These are phyloP conservation scores for Kryptolebias ocellatus DNA, from an alignment of 2,797 vertebrate genomes.

Conservation along the genomic window DNA sequence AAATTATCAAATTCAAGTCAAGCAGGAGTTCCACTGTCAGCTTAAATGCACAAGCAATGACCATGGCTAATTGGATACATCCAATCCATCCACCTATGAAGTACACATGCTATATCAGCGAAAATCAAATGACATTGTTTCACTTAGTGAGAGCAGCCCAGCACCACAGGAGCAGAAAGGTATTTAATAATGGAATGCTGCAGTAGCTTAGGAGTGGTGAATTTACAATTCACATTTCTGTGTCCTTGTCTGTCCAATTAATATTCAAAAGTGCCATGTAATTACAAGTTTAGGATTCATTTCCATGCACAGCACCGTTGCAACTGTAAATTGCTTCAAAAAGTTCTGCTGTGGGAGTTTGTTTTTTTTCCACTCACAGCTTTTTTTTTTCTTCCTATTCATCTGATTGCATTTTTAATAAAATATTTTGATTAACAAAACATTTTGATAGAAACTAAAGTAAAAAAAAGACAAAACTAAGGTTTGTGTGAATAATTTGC, in stretches of 20 bases:
- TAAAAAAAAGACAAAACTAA: slow-evolving; percentile 40
- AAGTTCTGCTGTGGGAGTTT: slow-evolving; percentile 23
- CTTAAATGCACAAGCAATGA: slow-evolving; percentile 70
- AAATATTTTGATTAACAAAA: slow-evolving; percentile 31
- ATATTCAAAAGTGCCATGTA: slow-evolving; percentile 72
- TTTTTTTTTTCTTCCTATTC: slow-evolving; percentile 27
- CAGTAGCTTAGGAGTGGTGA: slow-evolving; percentile 42
- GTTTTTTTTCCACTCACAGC: slow-evolving; percentile 13
- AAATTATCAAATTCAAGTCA: slow-evolving; percentile 66
- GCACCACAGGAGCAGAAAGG: slow-evolving; percentile 68
- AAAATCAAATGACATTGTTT: slow-evolving; percentile 70
- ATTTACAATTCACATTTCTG: slow-evolving; percentile 63
- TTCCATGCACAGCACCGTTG: slow-evolving; percentile 57
- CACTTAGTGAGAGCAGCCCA: slow-evolving; percentile 49
- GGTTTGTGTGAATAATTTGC: slow-evolving; percentile 58
- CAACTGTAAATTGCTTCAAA: slow-evolving; percentile 45
- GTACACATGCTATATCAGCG: slow-evolving; percentile 69
- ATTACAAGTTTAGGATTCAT: slow-evolving; percentile 69
- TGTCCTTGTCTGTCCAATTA: slow-evolving; percentile 66
- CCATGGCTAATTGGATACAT: slow-evolving; percentile 72
- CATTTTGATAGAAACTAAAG: slow-evolving; percentile 32
- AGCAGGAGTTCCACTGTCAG: slow-evolving; percentile 62
- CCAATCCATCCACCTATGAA: slow-evolving; percentile 70
- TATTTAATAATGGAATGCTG: slow-evolving; percentile 73
- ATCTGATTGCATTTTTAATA: slow-evolving; percentile 19